phyloP scores from a whole-genome alignment of 2,113 vertebrate genomes.

The Podiceps cristatus region DNA sequence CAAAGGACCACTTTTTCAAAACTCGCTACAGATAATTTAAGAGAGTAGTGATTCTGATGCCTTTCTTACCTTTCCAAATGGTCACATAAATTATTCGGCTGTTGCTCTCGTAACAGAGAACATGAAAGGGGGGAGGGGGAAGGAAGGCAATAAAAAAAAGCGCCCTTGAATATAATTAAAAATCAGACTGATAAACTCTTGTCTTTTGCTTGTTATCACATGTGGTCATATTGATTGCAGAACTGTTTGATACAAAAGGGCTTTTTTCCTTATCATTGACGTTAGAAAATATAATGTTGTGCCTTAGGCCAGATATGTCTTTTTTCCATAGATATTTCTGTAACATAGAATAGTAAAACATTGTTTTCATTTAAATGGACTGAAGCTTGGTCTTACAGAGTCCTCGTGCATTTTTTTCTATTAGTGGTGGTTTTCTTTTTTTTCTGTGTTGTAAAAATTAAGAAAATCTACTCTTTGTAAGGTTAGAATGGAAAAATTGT shows the following conservation, averaged over 20 bases:
- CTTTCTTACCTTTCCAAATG: not conserved
- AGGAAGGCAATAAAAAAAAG: not conserved
- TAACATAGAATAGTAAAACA: slow-evolving; percentile 28
- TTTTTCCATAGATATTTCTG: not conserved
- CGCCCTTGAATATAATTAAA: slow-evolving; percentile 21
- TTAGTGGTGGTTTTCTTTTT: not conserved
- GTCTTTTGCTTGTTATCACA: slow-evolving; percentile 34
- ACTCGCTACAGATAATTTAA: not conserved
- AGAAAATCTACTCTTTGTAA: not conserved
- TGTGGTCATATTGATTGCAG: slow-evolving; percentile 57
- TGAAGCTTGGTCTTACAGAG: not conserved
- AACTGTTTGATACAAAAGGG: slow-evolving; percentile 34
- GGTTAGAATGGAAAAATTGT: not conserved
- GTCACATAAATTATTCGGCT: slow-evolving; percentile 55
- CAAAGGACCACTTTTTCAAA: not conserved
- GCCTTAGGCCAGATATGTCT: slow-evolving; percentile 44
- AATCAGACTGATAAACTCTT: slow-evolving; percentile 24
- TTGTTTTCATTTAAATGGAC: slow-evolving; percentile 32
- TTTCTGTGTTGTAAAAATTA: not conserved
- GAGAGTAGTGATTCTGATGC: not conserved
- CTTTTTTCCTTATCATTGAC: slow-evolving; percentile 19
- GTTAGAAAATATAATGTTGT: slow-evolving; percentile 21
- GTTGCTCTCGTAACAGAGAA: not conserved
- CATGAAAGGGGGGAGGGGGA: not conserved
- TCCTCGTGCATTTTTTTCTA: not conserved